phyloP scores from a whole-genome alignment of 2,888 invertebrate genomes.

The Drosophila tanythrix region DNA sequence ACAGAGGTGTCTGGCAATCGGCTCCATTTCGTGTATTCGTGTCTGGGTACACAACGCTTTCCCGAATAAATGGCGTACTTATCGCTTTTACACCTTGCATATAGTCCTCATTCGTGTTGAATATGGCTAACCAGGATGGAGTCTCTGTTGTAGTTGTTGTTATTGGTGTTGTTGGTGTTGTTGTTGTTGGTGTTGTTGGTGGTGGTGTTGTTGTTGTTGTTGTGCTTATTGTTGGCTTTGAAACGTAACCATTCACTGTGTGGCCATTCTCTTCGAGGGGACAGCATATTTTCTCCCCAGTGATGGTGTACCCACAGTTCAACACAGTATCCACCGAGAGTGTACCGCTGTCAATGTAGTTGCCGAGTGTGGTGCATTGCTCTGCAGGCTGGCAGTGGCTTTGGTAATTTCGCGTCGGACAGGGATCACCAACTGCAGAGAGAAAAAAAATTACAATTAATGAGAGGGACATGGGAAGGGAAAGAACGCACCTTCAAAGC shows the following conservation, averaged over 20 bases:
- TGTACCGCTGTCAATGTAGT: conserved; percentile 28
- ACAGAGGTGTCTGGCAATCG: conserved; percentile 58
- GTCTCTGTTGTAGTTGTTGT: conserved; percentile 4
- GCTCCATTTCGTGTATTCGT: neutral
- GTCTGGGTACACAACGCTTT: conserved; percentile 9
- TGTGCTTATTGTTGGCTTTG: neutral
- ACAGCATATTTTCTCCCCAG: conserved; percentile 64
- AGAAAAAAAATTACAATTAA: neutral
- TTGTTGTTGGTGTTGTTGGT: neutral
- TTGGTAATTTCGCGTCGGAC: conserved; percentile 51
- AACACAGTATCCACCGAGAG: conserved; percentile 28
- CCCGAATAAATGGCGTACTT: neutral
- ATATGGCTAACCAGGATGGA: conserved; percentile 51
- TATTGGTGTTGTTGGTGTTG: conserved; percentile 12
- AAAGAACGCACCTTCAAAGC: conserved; percentile 55
- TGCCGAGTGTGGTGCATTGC: conserved; percentile 38
- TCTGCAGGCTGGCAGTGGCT: conserved; percentile 57
- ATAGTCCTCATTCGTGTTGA: conserved; percentile 59
- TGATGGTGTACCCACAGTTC: conserved; percentile 54
- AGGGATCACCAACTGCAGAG: conserved; percentile 64
- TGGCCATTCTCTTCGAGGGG: conserved; percentile 25
- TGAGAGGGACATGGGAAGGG: neutral
- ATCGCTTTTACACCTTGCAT: conserved; percentile 15
- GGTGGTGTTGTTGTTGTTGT: conserved; percentile 15
- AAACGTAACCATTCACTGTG: neutral